Percentiles rank a stretch among this genome's conserved stretches.
Evolutionary conservation across 2,888 invertebrate genomes (phyloP).

Genomic region (Chorisops tibialis): DNA sequence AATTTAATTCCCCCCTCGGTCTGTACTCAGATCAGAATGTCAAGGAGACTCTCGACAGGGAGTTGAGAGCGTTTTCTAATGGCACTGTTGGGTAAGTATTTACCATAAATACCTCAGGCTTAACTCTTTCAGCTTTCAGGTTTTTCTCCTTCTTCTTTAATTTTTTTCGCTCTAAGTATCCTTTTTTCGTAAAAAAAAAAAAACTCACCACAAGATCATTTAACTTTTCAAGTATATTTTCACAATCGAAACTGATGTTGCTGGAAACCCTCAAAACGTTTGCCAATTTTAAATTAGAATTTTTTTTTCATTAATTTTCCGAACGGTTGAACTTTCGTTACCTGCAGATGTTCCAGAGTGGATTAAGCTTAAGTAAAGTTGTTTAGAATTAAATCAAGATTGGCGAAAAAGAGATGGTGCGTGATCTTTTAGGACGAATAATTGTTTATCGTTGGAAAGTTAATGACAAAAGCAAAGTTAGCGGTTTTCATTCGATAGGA

Average conservation of each 20-base stretch:
- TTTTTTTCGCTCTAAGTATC: conserved; percentile 2
- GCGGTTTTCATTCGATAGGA: too few species aligned
- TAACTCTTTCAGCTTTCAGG: too few species aligned
- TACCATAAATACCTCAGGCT: neutral
- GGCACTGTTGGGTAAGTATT: conserved; percentile 74
- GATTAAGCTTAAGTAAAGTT: too few species aligned
- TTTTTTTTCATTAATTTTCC: conserved; percentile 27
- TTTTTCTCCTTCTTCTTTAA: neutral
- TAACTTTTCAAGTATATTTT: too few species aligned
- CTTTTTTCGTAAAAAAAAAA: conserved; percentile 11
- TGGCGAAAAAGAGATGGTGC: too few species aligned
- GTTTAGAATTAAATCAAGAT: too few species aligned
- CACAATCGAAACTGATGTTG: too few species aligned
- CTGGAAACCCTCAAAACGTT: neutral
- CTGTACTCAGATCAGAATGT: conserved; percentile 78
- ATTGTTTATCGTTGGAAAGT: neutral
- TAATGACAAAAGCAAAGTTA: neutral
- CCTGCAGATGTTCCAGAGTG: too few species aligned
- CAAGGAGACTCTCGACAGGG: conserved; percentile 74
- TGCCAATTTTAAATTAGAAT: conserved; percentile 21
- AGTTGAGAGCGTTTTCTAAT: conserved; percentile 71
- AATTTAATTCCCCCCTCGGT: conserved; percentile 86
- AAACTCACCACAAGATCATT: too few species aligned
- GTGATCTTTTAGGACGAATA: too few species aligned
- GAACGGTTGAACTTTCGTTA: conserved; percentile 13